Evolutionary conservation across 64 coral and sea anemone genomes (phyloP), one percentile per base, ranked within the genome.

Genomic region (Porites australiensis): DNA sequence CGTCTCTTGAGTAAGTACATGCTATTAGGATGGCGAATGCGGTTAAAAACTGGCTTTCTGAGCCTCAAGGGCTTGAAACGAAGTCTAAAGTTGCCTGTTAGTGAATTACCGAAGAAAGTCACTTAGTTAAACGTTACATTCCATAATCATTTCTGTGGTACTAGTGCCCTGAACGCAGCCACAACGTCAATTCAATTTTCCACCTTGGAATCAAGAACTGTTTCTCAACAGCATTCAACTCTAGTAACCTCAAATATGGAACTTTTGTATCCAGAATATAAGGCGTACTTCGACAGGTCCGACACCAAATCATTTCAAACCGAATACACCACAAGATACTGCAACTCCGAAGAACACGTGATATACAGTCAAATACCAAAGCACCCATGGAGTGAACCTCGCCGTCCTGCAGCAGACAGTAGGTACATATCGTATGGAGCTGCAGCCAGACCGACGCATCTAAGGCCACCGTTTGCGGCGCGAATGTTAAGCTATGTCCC

Each of bases 301-400:
- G 44, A 11, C 47, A 18, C 70, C 2, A 13, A 82, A 2, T 78
- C 78, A 74, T 89, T 94, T 67, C 78, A 75, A n/a, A 94, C 92
- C 10, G 92, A 94, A 46, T 94, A 94, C 77, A 89, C 22, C 21
- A 82, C 77, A 27, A 94, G 75, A 50, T 94, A 83, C 57, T 94
- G 77, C 18, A 74, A 64, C 44, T 63, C 80, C 19, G 15, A 18
- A 8, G 81, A 82, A 67, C 87, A 70, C 74, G 58, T 77, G 23
- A 13, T 89, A 44, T 76, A 67, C 78, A 66, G 77, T 83, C 79
- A 89, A 75, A 78, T 94, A 18, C 87, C 87, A 3, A 84, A 77
- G 77, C 58, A 94, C 46, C 52, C 77, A 3, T 94, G 87, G 87
- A 13, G 64, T 2, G 87, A 83, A 46, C 92, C 92, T 44, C 79